These are phyloP conservation scores for Stegodyphus mimosarum DNA, from an alignment of 1,140 invertebrate genomes.

Conservation along the genomic window DNA sequence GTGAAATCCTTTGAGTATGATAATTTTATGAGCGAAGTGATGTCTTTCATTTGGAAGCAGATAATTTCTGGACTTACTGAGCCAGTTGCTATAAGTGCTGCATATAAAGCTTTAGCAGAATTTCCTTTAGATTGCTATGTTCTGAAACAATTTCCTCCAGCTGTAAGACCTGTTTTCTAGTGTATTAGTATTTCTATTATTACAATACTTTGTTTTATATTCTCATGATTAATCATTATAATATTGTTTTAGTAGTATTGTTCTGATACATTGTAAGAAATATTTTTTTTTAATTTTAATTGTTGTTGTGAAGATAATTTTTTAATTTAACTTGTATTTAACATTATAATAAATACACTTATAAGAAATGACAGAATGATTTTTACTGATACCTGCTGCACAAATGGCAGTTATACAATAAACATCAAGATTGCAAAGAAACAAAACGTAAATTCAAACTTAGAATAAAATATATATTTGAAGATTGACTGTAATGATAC, in stretches of 20 bases:
- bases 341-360: too few species aligned
- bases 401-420: too few species aligned
- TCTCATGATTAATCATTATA: neutral
- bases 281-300: too few species aligned
- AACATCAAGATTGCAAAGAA: too few species aligned
- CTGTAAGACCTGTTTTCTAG: slow-evolving; percentile 26
- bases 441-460: too few species aligned
- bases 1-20: slow-evolving; percentile 55
- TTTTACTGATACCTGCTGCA: too few species aligned
- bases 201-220: neutral
- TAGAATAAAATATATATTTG: too few species aligned
- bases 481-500: too few species aligned
- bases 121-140: slow-evolving; percentile 41
- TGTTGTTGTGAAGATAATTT: too few species aligned
- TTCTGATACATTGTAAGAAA: neutral
- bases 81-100: slow-evolving; percentile 16
- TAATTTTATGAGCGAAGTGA: slow-evolving; percentile 49
- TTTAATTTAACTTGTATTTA: too few species aligned
- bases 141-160: slow-evolving; percentile 42
- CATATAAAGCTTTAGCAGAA: slow-evolving; percentile 37
- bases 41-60: slow-evolving; percentile 31
- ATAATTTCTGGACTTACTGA: neutral
- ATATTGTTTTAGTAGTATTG: neutral
- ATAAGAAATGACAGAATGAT: too few species aligned
- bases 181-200: slow-evolving; percentile 4